phyloP scores from a whole-genome alignment of 1,140 invertebrate species.

The fruit fly (Drosophila melanogaster) region Release_6_plus_ISO1_MT NT_037436.4:768001-768500 shows the following conservation, averaged over 20 bases:
- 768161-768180: constrained; percentile 71
- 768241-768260: constrained; percentile 71
- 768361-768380: constrained; percentile 37
- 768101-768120: constrained; percentile 65
- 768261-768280: constrained; percentile 38
- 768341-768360: constrained; percentile 73
- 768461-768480: too few species aligned
- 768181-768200: constrained; percentile 55
- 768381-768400: constrained; percentile 68
- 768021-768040: constrained; percentile 34
- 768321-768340: constrained; percentile 71
- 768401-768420: constrained; percentile 79
- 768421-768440: constrained; percentile 15
- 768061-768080: constrained; percentile 35
- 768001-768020: constrained; percentile 12
- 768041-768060: constrained; percentile 13
- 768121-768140: constrained; percentile 81
- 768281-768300: constrained; percentile 61
- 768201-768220: constrained; percentile 56
- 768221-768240: constrained; percentile 82
- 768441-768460: constrained; percentile 12
- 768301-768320: constrained; percentile 76
- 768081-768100: constrained; percentile 36
- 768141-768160: constrained; percentile 68
- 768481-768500: too few species aligned